A percentile compares a stretch with the other conserved stretches of the same genome.
Conservation (phyloP, 2,113 vertebrate genomes). For the Acrocephalus kingi region DNA sequence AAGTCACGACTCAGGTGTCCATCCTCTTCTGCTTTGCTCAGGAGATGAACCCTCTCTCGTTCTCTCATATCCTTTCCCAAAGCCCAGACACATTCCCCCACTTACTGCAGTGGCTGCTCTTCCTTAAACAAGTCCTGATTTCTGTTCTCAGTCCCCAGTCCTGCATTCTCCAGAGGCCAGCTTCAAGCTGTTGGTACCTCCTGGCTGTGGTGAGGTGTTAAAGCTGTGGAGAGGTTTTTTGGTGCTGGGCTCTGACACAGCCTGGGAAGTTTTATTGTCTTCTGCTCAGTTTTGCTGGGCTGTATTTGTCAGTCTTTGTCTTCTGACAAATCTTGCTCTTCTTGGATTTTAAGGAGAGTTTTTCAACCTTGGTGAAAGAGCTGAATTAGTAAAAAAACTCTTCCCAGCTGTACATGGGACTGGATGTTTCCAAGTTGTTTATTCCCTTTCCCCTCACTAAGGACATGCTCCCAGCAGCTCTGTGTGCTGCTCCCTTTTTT, state of each 20-base stretch:
- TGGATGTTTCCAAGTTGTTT: not conserved
- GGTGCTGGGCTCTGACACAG: not conserved
- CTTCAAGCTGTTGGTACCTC: not conserved
- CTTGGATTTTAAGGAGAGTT: not conserved
- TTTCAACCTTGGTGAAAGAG: not conserved
- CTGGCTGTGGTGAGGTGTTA: not conserved
- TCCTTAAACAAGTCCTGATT: not conserved
- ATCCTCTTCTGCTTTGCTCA: not conserved
- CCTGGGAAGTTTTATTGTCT: not conserved
- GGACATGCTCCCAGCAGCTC: not conserved
- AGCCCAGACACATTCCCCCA: rapidly evolving
- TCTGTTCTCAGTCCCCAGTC: not conserved
- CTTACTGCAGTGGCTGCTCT: not conserved
- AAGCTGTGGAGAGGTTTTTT: not conserved
- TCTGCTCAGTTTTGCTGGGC: not conserved
- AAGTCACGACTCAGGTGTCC: not conserved
- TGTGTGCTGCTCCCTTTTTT: not conserved
- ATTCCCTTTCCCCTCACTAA: not conserved
- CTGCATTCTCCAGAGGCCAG: rapidly evolving
- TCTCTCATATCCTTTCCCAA: not conserved
- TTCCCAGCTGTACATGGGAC: rapidly evolving
- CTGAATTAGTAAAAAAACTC: not conserved
- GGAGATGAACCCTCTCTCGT: not conserved
- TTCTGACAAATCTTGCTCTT: not conserved
- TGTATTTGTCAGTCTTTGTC: not conserved